These are phyloP conservation scores for Morone saxatilis DNA, from an alignment of 2,113 vertebrate genomes.

Conservation along the genomic window DNA sequence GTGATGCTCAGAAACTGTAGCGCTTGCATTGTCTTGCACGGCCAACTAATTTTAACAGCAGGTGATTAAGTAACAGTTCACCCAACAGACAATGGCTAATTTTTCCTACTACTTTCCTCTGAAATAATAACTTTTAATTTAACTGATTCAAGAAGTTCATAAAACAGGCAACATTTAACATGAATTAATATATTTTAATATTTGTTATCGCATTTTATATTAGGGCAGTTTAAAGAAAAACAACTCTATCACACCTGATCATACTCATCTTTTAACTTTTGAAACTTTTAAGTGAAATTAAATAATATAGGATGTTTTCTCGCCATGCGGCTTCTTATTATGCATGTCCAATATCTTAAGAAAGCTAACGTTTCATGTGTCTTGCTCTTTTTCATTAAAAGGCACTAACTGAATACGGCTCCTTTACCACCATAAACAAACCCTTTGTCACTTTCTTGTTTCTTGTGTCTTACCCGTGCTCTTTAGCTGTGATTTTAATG, in stretches of 20 bases:
- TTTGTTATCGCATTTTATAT: neutral
- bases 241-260: neutral
- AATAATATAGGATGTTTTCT: neutral
- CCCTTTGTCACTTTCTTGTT: slow-evolving; percentile 23
- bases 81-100: slow-evolving; percentile 14
- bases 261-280: neutral
- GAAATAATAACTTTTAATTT: neutral
- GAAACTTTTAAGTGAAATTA: neutral
- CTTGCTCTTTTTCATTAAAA: slow-evolving; percentile 20
- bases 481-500: slow-evolving; percentile 26
- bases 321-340: neutral
- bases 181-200: neutral
- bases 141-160: neutral
- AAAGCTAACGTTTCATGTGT: neutral
- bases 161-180: neutral
- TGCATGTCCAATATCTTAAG: slow-evolving; percentile 28
- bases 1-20: slow-evolving; percentile 73
- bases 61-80: slow-evolving; percentile 28
- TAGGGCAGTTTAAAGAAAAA: neutral
- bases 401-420: slow-evolving; percentile 32
- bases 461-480: slow-evolving; percentile 40
- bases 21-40: slow-evolving; percentile 67
- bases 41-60: slow-evolving; percentile 71
- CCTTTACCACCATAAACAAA: neutral
- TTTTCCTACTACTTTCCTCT: neutral